Percentiles rank a stretch among this genome's conserved stretches.
These are phyloP conservation scores for Lochmaea crataegi DNA, from an alignment of 2,888 invertebrate species.

Conservation along the genomic window DNA sequence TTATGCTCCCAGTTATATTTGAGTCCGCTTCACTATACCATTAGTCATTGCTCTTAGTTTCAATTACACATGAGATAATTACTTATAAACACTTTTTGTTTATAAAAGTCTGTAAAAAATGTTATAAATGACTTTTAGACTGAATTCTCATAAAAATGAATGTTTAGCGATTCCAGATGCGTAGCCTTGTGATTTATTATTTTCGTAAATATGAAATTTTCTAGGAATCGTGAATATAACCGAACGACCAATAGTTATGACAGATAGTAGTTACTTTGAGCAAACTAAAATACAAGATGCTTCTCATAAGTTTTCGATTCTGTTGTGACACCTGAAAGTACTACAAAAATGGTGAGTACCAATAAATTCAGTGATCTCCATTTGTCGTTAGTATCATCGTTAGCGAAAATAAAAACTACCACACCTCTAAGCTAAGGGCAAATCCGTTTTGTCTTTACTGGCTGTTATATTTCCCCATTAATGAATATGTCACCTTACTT, in stretches of 20 bases:
- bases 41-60: constrained; percentile 46
- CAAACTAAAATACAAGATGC: no score
- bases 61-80: constrained; percentile 48
- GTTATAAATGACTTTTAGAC: not conserved
- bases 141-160: not conserved
- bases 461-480: no score
- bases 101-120: constrained; percentile 37
- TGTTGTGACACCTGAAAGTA: no score
- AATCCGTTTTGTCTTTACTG: no score
- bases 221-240: not conserved
- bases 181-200: not conserved
- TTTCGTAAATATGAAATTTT: not conserved
- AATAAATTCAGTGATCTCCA: no score
- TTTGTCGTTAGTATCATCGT: no score
- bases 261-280: not conserved
- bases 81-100: constrained; percentile 48
- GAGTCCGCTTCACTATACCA: constrained; percentile 38
- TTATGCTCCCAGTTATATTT: no score
- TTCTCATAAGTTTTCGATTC: no score
- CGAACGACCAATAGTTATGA: not conserved
- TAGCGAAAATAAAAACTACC: no score
- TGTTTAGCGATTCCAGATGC: constrained; percentile 9
- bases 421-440: no score
- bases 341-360: no score
- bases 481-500: no score